Evolutionary conservation across 2,797 vertebrate species (phyloP).

Genomic region (Smutsia gigantea): DNA sequence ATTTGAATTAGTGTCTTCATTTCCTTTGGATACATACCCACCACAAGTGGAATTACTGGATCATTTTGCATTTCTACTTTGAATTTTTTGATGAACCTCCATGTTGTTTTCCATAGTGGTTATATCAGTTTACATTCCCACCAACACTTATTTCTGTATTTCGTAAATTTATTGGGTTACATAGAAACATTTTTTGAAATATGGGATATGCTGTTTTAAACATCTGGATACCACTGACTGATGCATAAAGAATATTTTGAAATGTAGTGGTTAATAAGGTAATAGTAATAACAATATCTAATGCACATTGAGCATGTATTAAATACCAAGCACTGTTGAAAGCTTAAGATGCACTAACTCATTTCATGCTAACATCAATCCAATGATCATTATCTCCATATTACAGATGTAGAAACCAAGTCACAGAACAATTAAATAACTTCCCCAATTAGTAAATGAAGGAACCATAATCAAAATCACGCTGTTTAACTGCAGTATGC

Average conservation of each 20-base stretch:
- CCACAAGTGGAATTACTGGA: no score
- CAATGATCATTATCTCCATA: background rate
- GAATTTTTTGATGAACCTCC: no score
- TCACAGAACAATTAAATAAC: background rate
- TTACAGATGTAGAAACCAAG: background rate
- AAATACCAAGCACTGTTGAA: background rate
- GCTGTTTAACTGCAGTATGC: background rate
- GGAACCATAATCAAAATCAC: background rate
- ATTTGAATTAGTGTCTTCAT: no score
- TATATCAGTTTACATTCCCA: no score
- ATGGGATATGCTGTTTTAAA: background rate
- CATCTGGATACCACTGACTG: background rate
- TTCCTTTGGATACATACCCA: no score
- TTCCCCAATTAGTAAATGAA: background rate
- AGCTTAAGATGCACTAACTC: background rate
- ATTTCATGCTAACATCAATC: background rate
- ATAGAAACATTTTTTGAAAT: background rate
- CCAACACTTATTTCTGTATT: background rate
- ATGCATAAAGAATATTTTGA: background rate
- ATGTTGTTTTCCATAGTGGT: no score
- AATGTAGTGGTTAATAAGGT: background rate
- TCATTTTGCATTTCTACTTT: no score
- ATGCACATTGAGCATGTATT: background rate
- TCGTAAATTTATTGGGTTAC: background rate
- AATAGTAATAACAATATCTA: background rate